Evolutionary conservation across 2,888 invertebrate genomes (phyloP).

Genomic region (Tridacna crocea): DNA sequence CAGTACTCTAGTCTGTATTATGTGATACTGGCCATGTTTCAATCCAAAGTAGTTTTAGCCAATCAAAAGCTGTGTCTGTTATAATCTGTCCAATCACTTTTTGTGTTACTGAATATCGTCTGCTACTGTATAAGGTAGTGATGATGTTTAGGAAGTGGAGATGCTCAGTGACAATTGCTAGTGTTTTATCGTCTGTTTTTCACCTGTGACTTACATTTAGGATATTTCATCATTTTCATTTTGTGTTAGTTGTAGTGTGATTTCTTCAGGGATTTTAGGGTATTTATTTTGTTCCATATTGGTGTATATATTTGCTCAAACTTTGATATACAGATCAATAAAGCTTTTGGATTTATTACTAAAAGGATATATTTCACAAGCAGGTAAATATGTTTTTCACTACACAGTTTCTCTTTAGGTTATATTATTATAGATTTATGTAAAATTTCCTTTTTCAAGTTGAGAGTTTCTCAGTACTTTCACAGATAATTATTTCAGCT

Average conservation of each 20-base stretch:
- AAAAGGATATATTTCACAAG: background rate
- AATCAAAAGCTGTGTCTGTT: conserved; percentile 9
- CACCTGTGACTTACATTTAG: conserved; percentile 22
- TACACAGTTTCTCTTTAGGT: background rate
- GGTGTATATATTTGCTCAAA: conserved; percentile 4
- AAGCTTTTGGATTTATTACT: background rate
- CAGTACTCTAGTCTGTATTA: background rate
- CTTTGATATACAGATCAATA: conserved; percentile 17
- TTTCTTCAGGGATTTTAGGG: background rate
- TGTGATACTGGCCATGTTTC: background rate
- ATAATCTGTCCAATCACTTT: conserved; percentile 51
- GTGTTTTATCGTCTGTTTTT: conserved; percentile 17
- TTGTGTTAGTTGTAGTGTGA: background rate
- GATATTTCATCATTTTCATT: conserved; percentile 8
- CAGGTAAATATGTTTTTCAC: background rate
- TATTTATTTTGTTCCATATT: background rate
- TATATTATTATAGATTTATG: background rate
- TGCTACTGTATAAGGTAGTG: conserved; percentile 45
- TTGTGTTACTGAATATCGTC: conserved; percentile 42
- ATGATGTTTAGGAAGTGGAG: conserved; percentile 25
- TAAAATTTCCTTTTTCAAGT: background rate
- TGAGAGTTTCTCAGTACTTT: no score
- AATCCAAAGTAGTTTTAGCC: background rate
- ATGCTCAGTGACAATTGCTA: conserved; percentile 9
- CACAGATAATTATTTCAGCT: no score